Percentiles rank a stretch among this genome's conserved stretches.
These are phyloP conservation scores for Seriola aureovittata DNA, from an alignment of 2,113 vertebrate genomes.

Conservation along the genomic window DNA sequence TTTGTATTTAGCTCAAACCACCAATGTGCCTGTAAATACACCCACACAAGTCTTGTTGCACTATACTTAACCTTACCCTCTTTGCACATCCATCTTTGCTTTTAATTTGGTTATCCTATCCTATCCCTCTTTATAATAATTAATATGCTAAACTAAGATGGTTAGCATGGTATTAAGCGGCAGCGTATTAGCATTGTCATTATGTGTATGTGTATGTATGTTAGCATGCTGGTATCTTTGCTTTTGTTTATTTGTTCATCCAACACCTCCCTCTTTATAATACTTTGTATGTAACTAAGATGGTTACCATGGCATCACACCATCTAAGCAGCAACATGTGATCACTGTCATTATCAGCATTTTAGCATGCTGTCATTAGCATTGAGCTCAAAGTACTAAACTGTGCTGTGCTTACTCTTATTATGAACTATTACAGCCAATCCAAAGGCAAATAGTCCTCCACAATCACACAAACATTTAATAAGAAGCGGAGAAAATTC, in stretches of 20 bases:
- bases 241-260: background rate
- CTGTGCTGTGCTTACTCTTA: background rate
- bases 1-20: no score
- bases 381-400: background rate
- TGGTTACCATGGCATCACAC: no score
- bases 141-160: background rate
- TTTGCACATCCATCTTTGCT: background rate
- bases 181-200: no score
- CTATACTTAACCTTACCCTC: background rate
- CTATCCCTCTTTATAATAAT: background rate
- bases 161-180: background rate
- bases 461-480: constrained; percentile 22
- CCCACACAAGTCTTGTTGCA: no score
- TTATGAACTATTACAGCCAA: background rate
- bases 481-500: background rate
- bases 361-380: background rate
- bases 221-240: background rate
- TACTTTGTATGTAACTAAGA: background rate
- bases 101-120: background rate
- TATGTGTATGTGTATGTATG: background rate
- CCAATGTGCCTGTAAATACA: no score
- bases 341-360: background rate
- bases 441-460: background rate
- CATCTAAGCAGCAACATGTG: background rate
- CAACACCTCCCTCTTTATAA: background rate